These are phyloP conservation scores for Ivindomyrus marchei DNA, from an alignment of 2,113 vertebrate species.

Conservation along the genomic window DNA sequence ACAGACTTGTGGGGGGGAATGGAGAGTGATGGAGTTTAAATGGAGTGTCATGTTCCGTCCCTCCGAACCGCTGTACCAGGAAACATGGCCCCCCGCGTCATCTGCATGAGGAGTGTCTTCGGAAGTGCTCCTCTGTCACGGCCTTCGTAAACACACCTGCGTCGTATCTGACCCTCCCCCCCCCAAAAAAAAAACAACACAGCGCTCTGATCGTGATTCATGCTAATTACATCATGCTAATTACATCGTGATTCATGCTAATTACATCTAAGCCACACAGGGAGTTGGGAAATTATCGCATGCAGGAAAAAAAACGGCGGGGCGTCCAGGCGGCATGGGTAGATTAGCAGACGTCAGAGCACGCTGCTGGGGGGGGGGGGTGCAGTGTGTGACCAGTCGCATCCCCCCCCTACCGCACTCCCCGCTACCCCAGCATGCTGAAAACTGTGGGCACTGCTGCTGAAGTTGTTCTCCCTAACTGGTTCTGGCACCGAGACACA, in stretches of 20 bases:
- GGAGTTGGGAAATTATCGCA: not conserved
- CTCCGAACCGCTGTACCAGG: too few relatives aligned
- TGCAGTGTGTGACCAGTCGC: not conserved
- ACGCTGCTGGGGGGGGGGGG: not conserved
- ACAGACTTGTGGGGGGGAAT: not conserved
- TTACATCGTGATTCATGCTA: not conserved
- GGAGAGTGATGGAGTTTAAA: not conserved
- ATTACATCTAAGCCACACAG: not conserved
- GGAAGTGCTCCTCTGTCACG: too few relatives aligned
- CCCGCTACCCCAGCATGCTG: not conserved
- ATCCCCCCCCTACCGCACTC: too few relatives aligned
- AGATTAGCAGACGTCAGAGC: not conserved
- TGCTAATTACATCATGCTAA: not conserved
- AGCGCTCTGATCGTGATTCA: not conserved
- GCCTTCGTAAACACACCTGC: not conserved
- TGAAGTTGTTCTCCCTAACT: not conserved
- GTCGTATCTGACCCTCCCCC: too few relatives aligned
- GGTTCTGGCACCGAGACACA: not conserved
- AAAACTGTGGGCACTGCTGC: not conserved
- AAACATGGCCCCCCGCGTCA: too few relatives aligned
- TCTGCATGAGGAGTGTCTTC: not conserved
- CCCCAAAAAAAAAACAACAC: not conserved
- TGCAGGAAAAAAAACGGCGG: not conserved
- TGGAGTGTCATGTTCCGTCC: not conserved
- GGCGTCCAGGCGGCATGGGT: not conserved